Evolutionary conservation across 2,797 vertebrate genomes (phyloP).

Genomic region (Amazona ochrocephala): DNA sequence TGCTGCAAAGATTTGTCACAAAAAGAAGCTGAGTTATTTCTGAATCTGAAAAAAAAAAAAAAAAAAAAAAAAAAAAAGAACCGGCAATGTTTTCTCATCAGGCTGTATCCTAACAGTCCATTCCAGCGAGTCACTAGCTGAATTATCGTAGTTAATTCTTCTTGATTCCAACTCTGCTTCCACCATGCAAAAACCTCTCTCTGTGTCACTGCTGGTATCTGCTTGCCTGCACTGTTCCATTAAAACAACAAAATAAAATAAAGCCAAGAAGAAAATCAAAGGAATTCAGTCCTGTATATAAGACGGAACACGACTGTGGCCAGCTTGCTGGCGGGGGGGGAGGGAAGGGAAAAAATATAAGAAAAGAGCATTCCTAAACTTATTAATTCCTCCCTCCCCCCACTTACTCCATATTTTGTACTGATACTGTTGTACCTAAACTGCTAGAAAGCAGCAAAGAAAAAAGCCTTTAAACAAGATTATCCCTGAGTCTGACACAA

Average conservation of each 20-base stretch:
- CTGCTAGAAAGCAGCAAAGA: conserved; percentile 57
- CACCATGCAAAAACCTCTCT: conserved; percentile 14
- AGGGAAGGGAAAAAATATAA: background rate
- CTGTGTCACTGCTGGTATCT: background rate
- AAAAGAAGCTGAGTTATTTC: conserved; percentile 30
- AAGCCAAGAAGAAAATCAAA: background rate
- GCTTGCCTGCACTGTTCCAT: conserved; percentile 29
- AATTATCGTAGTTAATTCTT: background rate
- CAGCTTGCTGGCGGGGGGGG: background rate
- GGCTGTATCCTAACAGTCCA: conserved; percentile 25
- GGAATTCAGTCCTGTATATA: conserved; percentile 18
- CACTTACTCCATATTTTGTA: conserved; percentile 30
- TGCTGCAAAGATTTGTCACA: conserved; percentile 40
- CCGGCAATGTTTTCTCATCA: background rate
- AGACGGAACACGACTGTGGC: background rate
- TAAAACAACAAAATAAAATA: background rate
- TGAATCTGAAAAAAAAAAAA: background rate
- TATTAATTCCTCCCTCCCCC: background rate
- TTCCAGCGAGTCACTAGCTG: background rate
- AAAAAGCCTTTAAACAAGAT: conserved; percentile 69
- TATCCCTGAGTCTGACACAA: conserved; percentile 79
- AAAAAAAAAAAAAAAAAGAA: background rate
- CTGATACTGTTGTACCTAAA: conserved; percentile 1
- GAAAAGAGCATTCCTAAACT: background rate
- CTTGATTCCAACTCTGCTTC: background rate